Conservation (phyloP, 2,888 invertebrate species). For the Eubasilissa splendida region DNA sequence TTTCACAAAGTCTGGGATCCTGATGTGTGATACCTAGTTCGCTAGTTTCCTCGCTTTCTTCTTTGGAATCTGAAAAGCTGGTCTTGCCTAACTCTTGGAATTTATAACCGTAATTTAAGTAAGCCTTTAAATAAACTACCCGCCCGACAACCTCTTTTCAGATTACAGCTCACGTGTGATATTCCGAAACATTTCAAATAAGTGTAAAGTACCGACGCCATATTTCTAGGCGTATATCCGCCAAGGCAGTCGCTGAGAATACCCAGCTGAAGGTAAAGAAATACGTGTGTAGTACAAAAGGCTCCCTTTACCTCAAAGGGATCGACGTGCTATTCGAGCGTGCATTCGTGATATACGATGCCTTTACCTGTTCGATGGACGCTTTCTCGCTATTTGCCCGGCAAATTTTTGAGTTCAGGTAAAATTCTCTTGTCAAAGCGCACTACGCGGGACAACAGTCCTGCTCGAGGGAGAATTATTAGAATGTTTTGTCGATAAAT, state of each 20-base stretch:
- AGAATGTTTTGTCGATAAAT: slow-evolving; percentile 53
- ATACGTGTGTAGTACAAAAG: slow-evolving; percentile 31
- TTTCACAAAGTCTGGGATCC: too few species aligned
- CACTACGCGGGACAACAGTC: slow-evolving; percentile 9
- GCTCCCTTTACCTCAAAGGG: slow-evolving; percentile 29
- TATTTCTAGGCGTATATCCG: neutral
- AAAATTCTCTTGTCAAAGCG: slow-evolving; percentile 29
- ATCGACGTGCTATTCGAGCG: slow-evolving; percentile 10
- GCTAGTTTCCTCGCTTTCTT: too few species aligned
- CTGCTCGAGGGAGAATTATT: slow-evolving; percentile 31
- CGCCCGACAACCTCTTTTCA: too few species aligned
- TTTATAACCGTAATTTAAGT: too few species aligned
- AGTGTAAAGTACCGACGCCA: neutral
- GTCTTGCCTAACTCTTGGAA: too few species aligned
- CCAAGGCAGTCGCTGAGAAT: slow-evolving; percentile 8
- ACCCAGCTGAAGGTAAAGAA: neutral
- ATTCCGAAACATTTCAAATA: slow-evolving; percentile 10
- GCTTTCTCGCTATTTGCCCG: slow-evolving; percentile 28
- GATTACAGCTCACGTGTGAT: slow-evolving; percentile 10
- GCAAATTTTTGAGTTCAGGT: slow-evolving; percentile 35
- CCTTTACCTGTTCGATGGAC: slow-evolving; percentile 31
- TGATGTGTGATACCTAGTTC: too few species aligned
- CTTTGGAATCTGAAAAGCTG: too few species aligned
- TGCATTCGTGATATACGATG: slow-evolving; percentile 11
- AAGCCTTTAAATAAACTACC: too few species aligned